These are phyloP conservation scores for Holocentrus rufus DNA, from an alignment of 2,797 vertebrate species.

Conservation along the genomic window DNA sequence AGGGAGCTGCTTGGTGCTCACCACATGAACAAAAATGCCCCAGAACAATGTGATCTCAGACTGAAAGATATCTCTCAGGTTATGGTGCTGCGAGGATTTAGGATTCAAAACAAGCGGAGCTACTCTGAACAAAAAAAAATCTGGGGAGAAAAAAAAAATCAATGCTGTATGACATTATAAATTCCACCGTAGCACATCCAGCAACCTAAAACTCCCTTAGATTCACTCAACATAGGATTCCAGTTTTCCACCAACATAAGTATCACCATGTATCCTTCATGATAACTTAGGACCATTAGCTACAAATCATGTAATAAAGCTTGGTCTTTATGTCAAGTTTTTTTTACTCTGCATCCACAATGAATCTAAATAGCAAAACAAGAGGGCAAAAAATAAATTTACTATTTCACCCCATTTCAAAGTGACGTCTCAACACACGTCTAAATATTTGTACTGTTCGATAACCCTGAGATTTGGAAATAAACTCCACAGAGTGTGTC, in stretches of 20 bases:
- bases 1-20: constrained; percentile 52
- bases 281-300: neutral
- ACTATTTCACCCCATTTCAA: neutral
- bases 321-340: neutral
- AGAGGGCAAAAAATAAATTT: neutral
- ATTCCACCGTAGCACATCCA: neutral
- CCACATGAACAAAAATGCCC: constrained; percentile 58
- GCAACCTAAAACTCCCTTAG: constrained; percentile 1
- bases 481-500: too few relatives aligned
- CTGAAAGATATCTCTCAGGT: constrained; percentile 58
- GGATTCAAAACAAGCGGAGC: constrained; percentile 10
- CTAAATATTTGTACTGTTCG: too few relatives aligned
- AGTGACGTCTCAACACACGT: neutral
- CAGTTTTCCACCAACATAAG: neutral
- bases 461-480: too few relatives aligned
- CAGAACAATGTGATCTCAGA: constrained; percentile 58
- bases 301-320: neutral
- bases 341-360: neutral
- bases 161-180: neutral
- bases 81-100: constrained; percentile 55
- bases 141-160: neutral
- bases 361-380: neutral
- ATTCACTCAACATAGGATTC: neutral
- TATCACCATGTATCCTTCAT: too few relatives aligned
- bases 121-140: neutral